phyloP scores from a whole-genome alignment of 2,888 invertebrate genomes.

The Conomelus anceps region DNA sequence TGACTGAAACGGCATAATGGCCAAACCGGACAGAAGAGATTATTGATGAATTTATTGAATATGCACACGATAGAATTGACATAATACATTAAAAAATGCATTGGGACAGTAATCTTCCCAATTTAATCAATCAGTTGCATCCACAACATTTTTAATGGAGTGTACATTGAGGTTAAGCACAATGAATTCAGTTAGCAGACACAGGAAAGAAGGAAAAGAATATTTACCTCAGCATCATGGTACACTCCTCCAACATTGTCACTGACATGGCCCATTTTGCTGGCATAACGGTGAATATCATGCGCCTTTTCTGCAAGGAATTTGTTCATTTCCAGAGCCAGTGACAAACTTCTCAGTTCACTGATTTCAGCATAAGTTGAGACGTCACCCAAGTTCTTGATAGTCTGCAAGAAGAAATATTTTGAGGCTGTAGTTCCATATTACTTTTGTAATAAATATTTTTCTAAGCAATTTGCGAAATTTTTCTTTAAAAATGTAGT shows the following conservation, averaged over 20 bases:
- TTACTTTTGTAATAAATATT: too few species aligned
- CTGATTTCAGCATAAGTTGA: constrained; percentile 48
- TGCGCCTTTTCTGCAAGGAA: constrained; percentile 59
- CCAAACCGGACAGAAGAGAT: too few species aligned
- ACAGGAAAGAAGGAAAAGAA: not conserved
- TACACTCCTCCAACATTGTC: constrained; percentile 48
- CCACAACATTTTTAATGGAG: too few species aligned
- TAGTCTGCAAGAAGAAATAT: not conserved
- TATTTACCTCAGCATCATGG: constrained; percentile 58
- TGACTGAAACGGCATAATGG: too few species aligned
- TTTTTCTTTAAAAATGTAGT: too few species aligned
- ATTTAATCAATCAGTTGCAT: too few species aligned
- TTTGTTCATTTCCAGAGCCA: constrained; percentile 66
- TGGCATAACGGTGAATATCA: constrained; percentile 58
- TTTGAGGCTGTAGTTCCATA: too few species aligned
- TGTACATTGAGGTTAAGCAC: not conserved
- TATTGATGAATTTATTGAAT: too few species aligned
- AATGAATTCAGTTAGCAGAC: not conserved
- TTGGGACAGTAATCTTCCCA: too few species aligned
- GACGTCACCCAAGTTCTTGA: too few species aligned
- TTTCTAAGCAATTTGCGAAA: not conserved
- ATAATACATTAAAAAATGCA: too few species aligned
- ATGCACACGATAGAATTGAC: too few species aligned
- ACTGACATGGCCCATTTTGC: constrained; percentile 50
- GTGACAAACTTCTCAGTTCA: constrained; percentile 64